Conservation (phyloP, 2,113 vertebrate species). For the Garra rufa region DNA sequence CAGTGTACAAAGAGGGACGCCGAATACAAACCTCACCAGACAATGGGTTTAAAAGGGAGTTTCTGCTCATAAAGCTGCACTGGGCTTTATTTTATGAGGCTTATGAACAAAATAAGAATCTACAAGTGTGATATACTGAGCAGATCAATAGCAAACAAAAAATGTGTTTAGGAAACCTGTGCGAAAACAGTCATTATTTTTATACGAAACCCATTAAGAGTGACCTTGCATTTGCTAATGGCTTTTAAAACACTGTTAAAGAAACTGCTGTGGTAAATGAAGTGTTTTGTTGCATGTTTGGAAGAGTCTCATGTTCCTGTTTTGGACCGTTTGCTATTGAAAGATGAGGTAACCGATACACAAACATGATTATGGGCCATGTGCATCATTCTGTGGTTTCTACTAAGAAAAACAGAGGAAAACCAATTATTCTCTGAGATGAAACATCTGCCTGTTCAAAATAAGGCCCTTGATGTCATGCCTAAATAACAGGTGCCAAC, state of each 20-base stretch:
- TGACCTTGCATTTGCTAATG: background rate
- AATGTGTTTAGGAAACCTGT: background rate
- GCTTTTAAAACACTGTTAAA: background rate
- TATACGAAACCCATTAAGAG: background rate
- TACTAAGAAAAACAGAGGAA: constrained; percentile 53
- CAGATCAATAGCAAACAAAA: background rate
- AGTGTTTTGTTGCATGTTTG: constrained; percentile 42
- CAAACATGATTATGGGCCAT: constrained; percentile 58
- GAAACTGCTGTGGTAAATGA: background rate
- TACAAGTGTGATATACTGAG: background rate
- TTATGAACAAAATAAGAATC: background rate
- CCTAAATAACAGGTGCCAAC: constrained; percentile 26
- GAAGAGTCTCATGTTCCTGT: constrained; percentile 27
- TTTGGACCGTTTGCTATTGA: constrained; percentile 13
- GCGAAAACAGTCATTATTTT: background rate
- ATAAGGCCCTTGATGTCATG: constrained; percentile 71
- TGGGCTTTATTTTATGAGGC: background rate
- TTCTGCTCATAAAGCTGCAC: constrained; percentile 16
- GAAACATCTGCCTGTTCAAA: constrained; percentile 63
- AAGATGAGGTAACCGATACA: constrained; percentile 31
- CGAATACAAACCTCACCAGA: constrained; percentile 36
- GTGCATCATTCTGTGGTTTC: constrained; percentile 68
- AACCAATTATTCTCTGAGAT: constrained; percentile 48
- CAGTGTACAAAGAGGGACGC: constrained; percentile 59
- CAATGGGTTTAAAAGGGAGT: constrained; percentile 15